These are phyloP conservation scores for Polietes domitor DNA, from an alignment of 2,888 invertebrate genomes.

Conservation along the genomic window DNA sequence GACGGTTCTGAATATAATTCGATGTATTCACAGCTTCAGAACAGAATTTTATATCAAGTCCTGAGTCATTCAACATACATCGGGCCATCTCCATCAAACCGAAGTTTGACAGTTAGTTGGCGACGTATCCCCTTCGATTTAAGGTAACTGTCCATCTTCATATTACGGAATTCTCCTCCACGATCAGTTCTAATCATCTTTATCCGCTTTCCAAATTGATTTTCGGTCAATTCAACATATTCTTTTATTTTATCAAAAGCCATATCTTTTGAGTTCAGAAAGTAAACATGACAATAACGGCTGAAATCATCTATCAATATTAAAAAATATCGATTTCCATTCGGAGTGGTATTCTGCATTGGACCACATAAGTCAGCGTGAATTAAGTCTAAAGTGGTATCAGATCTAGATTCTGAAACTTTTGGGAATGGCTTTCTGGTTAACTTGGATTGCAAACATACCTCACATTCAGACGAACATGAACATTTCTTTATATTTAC, in stretches of 20 bases:
- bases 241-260: conserved; percentile 22
- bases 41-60: conserved; percentile 36
- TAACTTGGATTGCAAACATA: conserved; percentile 45
- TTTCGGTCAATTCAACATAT: conserved; percentile 18
- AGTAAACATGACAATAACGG: conserved; percentile 49
- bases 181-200: conserved; percentile 6
- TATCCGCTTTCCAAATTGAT: conserved; percentile 26
- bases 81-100: conserved; percentile 32
- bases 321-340: conserved; percentile 21
- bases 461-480: conserved; percentile 39
- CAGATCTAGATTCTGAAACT: conserved; percentile 29
- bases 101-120: neutral
- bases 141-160: neutral
- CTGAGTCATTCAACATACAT: conserved; percentile 14
- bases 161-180: neutral
- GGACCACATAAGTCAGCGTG: conserved; percentile 41
- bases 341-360: conserved; percentile 27
- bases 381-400: conserved; percentile 25
- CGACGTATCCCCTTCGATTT: conserved; percentile 13
- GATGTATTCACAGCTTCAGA: conserved; percentile 42
- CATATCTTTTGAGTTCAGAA: conserved; percentile 1
- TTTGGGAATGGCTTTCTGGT: conserved; percentile 39
- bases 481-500: conserved; percentile 17
- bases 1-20: neutral
- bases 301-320: conserved; percentile 51